Evolutionary conservation across 2,797 vertebrate species (phyloP).

Genomic region (Rhinatrema bivittatum): DNA sequence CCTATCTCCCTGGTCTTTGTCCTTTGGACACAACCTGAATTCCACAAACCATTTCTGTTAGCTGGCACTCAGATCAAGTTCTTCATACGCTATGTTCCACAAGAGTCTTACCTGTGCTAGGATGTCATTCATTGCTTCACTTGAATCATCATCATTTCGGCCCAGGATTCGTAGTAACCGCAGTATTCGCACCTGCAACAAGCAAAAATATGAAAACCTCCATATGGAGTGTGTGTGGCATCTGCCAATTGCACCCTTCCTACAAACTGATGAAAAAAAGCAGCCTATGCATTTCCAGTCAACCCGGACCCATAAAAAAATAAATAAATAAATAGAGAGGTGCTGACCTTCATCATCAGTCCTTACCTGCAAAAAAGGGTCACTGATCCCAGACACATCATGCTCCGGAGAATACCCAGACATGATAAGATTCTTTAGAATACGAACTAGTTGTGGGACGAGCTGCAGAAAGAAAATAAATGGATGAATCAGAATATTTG

Average conservation of each 20-base stretch:
- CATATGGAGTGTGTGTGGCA: neutral
- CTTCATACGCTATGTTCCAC: too few relatives aligned
- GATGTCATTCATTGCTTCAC: slow-evolving; percentile 99
- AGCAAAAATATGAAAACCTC: slow-evolving; percentile 13
- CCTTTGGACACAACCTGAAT: too few relatives aligned
- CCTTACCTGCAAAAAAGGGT: slow-evolving; percentile 94
- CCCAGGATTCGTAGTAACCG: slow-evolving; percentile 96
- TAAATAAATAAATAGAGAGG: too few relatives aligned
- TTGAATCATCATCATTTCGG: slow-evolving; percentile 94
- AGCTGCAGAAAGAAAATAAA: slow-evolving; percentile 66
- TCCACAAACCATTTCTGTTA: too few relatives aligned
- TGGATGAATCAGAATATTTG: slow-evolving; percentile 17
- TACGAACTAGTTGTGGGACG: slow-evolving; percentile 97
- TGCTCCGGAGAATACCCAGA: slow-evolving; percentile 98
- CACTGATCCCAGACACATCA: slow-evolving; percentile 97
- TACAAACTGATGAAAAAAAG: too few relatives aligned
- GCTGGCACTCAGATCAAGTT: too few relatives aligned
- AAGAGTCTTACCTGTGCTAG: slow-evolving; percentile 97
- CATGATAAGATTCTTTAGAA: slow-evolving; percentile 99
- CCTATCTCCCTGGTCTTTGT: too few relatives aligned
- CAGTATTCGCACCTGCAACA: slow-evolving; percentile 87
- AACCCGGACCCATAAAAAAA: too few relatives aligned
- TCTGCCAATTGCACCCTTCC: too few relatives aligned
- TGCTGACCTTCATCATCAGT: too few relatives aligned
- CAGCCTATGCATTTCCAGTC: too few relatives aligned